These are phyloP conservation scores for Anas platyrhynchos DNA, from an alignment of 2,113 vertebrate species.

Conservation along the genomic window DNA sequence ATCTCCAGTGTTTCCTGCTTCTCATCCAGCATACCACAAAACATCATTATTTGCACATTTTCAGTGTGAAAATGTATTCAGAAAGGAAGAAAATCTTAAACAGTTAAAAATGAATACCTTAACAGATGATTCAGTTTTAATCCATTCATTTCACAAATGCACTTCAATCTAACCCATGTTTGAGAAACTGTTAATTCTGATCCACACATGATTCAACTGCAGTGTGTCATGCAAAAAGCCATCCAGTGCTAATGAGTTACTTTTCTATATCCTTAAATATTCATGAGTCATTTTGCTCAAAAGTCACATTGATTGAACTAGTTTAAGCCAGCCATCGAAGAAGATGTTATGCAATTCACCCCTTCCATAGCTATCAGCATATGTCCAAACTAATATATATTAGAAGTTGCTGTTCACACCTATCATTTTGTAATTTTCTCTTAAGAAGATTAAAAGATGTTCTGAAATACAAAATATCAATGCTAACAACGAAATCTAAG, in stretches of 20 bases:
- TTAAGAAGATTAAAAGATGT: neutral
- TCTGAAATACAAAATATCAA: neutral
- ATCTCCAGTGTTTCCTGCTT: neutral
- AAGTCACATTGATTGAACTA: neutral
- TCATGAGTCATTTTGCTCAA: slow-evolving; percentile 35
- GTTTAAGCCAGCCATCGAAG: neutral
- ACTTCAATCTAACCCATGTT: neutral
- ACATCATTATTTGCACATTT: neutral
- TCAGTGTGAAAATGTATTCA: neutral
- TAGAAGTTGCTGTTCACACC: neutral
- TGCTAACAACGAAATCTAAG: neutral
- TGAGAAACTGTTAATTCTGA: slow-evolving; percentile 12
- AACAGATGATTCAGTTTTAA: slow-evolving; percentile 26
- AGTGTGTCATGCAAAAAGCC: slow-evolving; percentile 3
- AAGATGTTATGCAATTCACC: neutral
- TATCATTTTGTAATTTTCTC: neutral
- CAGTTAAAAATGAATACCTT: neutral
- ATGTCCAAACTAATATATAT: neutral
- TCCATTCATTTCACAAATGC: neutral
- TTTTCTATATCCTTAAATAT: slow-evolving; percentile 35
- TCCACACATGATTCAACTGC: neutral
- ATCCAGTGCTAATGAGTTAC: slow-evolving; percentile 34
- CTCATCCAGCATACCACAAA: neutral
- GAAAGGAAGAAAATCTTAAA: slow-evolving; percentile 2
- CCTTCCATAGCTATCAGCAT: neutral